Evolutionary conservation across 1,140 invertebrate genomes (phyloP), one percentile per base, ranked within the genome.

Genomic region (Bilobella aurantiaca): DNA sequence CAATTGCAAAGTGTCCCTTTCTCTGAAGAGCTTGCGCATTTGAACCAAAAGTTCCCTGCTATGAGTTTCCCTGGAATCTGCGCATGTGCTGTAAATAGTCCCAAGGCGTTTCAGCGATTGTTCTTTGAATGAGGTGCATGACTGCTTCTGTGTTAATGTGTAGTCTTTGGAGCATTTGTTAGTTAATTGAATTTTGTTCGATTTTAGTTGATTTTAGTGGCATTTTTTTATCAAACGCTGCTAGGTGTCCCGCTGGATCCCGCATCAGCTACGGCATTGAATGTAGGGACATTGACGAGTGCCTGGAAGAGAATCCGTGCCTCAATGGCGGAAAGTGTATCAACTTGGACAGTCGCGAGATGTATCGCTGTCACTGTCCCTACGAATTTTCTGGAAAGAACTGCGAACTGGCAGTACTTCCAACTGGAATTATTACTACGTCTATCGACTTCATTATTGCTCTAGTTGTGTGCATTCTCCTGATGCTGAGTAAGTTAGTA

Each of bases 371-470:
- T 76, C 78, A 83, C 23, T 90, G 90, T 79, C 82, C 86, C 1
- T 75, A 81, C 69, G 85, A 85, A 66, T 91, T 85, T 80, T 86
- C 84, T 12, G 90, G 90, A 65, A 81, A 82, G 65, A 82, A 90
- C 77, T 93, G 90, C 78, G 87, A 90, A 76, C 76, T 88, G 70
- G 84, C 85, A 74, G 78, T 86, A 65, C 82, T 84, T 57, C 84
- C 85, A 66, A 84, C 86, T n/a, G 86, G 86, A 67, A 84, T 86
- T 75, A 85, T 88, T 76, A 86, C 85, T 75, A 86, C 87, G 34
- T 87, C 87, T 60, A 83, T 84, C 76, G 88, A 89, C 82, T 91
- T 90, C 81, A 86, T 90, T 79, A 86, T 90, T 78, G 86, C 87
- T 75, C 81, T 89, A 76, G 82, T 88, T 75, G 81, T 85, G 77